Base-by-base conservation (phyloP, 2,113 vertebrate genomes). In the Clupea harengus region DNA sequence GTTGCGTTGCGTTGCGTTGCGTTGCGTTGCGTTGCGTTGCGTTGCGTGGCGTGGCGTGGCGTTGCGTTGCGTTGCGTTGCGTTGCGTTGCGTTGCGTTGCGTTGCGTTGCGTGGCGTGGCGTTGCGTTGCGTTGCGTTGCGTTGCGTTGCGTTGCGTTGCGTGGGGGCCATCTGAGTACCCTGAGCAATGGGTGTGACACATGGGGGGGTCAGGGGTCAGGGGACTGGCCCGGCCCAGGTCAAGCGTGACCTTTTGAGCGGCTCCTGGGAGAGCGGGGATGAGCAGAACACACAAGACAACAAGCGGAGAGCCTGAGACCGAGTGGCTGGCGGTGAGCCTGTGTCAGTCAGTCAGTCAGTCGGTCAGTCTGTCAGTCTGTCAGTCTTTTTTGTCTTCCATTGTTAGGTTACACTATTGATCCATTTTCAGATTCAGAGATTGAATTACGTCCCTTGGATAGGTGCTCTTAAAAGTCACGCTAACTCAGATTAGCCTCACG, bases 401-500 rank as follows among this genome's bases (percentile, higher is more conserved):
- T 78, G 72, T 17, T 78, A 15, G 25, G 72, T 39, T 78, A 39
- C 11, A 2, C 28, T 39, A 78, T 78, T 78, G 15, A 78, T 39
- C 72, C 11, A 78, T 78, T 28, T 39, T 1, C 10, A 72, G n/a
- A 39, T 78, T 54, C 60, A 39, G 11, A 57, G 78, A 8, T 52
- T 82, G 46, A 84, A 57, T 67, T 80, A 83, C 50, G n/a, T 84
- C 75, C 82, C 45, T 81, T 17, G 54, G 49, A 50, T 54, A 45
- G 72, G 47, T 45, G 72, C 2, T 47, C 50, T 82, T 54, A 52
- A 47, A 47, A 39, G 9, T 81, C 64, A 57, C 75, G 83, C 81
- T 49, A 81, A 45, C 32, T 20, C n/a, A 57, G 81, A 84, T 87
- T 87, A 89, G 57, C 57, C 64, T 32, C 32, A 5, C 15, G 72